Conservation (phyloP, 2,797 vertebrate genomes). For the Gymnoscopelus microlampas region DNA sequence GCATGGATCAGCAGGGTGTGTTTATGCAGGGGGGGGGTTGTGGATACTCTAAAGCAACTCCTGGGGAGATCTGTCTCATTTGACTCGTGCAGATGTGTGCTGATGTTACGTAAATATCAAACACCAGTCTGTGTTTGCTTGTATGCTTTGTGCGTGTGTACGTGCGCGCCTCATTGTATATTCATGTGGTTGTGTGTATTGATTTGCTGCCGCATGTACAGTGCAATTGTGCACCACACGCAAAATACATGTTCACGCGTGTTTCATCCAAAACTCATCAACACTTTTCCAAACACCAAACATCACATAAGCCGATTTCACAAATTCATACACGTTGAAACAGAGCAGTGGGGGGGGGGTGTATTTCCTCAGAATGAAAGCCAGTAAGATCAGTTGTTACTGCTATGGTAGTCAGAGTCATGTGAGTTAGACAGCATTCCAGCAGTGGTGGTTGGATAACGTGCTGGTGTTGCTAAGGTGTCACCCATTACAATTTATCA, state of each 20-base stretch:
- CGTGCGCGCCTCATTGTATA: not conserved
- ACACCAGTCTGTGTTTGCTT: conserved; percentile 18
- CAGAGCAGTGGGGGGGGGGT: too few relatives aligned
- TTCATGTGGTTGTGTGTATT: conserved; percentile 1
- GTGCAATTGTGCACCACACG: too few relatives aligned
- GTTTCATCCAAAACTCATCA: too few relatives aligned
- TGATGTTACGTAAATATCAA: conserved; percentile 8
- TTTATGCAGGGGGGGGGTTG: conserved; percentile 12
- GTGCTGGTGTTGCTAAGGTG: too few relatives aligned
- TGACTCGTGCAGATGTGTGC: not conserved
- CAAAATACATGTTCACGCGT: too few relatives aligned
- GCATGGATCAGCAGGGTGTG: conserved; percentile 28
- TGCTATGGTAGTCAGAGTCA: not conserved
- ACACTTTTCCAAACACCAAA: too few relatives aligned
- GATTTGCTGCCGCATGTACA: too few relatives aligned
- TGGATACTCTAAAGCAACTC: not conserved
- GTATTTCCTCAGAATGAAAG: too few relatives aligned
- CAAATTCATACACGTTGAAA: too few relatives aligned
- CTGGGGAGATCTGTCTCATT: not conserved
- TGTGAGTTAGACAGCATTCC: not conserved
- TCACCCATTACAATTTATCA: too few relatives aligned
- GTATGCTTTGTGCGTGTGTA: conserved; percentile 1
- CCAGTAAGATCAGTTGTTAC: too few relatives aligned
- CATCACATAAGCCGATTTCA: too few relatives aligned
- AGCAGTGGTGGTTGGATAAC: not conserved